Percentiles rank a stretch among this genome's conserved stretches.
Conservation (phyloP, 2,113 vertebrate genomes). For the Oncorhynchus mykiss region DNA sequence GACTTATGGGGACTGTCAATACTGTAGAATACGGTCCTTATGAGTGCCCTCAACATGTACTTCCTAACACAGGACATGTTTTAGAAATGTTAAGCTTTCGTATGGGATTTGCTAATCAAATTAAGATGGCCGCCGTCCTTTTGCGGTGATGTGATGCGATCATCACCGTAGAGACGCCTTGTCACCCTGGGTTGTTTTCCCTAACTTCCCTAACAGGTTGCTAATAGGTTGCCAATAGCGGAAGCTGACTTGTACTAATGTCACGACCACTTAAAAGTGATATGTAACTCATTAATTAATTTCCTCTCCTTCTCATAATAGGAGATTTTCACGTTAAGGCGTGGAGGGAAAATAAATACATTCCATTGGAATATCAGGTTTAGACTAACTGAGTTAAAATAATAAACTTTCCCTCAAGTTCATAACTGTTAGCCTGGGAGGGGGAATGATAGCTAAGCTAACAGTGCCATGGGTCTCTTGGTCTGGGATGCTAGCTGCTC, state of each 20-base stretch:
- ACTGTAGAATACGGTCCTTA: constrained; percentile 10
- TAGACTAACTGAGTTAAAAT: constrained; percentile 49
- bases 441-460: constrained; percentile 31
- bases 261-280: constrained; percentile 20
- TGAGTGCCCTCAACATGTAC: constrained; percentile 11
- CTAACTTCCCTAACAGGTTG: background rate
- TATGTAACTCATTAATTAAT: constrained; percentile 45
- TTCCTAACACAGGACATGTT: background rate
- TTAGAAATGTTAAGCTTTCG: constrained; percentile 13
- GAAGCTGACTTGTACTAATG: constrained; percentile 12
- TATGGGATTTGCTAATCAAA: constrained; percentile 39
- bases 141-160: constrained; percentile 10
- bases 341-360: constrained; percentile 18
- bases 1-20: background rate
- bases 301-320: constrained; percentile 8
- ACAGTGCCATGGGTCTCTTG: constrained; percentile 17
- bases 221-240: background rate
- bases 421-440: constrained; percentile 5
- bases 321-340: constrained; percentile 7
- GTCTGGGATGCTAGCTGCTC: constrained; percentile 27
- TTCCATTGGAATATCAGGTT: constrained; percentile 36
- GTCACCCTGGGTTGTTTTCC: background rate
- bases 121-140: constrained; percentile 21
- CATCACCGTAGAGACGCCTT: constrained; percentile 26
- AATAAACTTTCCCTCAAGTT: constrained; percentile 51